Base-by-base conservation (phyloP, 2,113 vertebrate genomes). In the Mormyrus iriodes region DNA sequence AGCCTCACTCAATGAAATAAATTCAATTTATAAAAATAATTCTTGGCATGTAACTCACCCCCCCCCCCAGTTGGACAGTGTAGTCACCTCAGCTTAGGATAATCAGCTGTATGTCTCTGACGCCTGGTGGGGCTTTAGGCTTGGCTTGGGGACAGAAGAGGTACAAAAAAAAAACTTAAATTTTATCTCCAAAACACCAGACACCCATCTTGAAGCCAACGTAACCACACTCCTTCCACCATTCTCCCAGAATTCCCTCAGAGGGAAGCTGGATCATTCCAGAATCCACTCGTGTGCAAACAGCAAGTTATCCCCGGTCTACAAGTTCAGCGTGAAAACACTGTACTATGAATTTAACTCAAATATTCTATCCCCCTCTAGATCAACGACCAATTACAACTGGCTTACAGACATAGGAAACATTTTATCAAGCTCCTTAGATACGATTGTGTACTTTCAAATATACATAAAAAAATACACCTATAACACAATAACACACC, bases 1-100 rank as follows among this genome's bases (percentile, higher is more conserved):
- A 73, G 24, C 65, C n/a, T 49, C 65, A 79, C 85, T 85, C 65
- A 55, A 44, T 85, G 65, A 90, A 65, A 65, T 88, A 88, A 88
- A 88, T 65, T 42, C 42, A 13, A 86, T 88, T 89, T 92, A 93
- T 35, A 91, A 92, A 92, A 93, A 91, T 91, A 92, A n/a, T 88
- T 91, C 88, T 83, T 90, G 88, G 88, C 61, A 44, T 86, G 91
- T 90, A 92, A 93, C 53, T 58, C 21, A 58, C 19, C 90, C 89
- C 61, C 51, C 87, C 17, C 52, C 83, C 58, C 39, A 55, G 39
- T 48, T 48, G 27, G 83, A 85, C 49, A 55, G 86, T 89, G 85
- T 76, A 69, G 89, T 84, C 49, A 42, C 52, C 44, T 73, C n/a
- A 88, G 58, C 58, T 85, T 17, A 27, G 39, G 86, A n/a, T 35